A percentile compares a stretch with the other conserved stretches of the same genome.
phyloP scores from a whole-genome alignment of 2,888 invertebrate genomes.

The Myathropa florea region DNA sequence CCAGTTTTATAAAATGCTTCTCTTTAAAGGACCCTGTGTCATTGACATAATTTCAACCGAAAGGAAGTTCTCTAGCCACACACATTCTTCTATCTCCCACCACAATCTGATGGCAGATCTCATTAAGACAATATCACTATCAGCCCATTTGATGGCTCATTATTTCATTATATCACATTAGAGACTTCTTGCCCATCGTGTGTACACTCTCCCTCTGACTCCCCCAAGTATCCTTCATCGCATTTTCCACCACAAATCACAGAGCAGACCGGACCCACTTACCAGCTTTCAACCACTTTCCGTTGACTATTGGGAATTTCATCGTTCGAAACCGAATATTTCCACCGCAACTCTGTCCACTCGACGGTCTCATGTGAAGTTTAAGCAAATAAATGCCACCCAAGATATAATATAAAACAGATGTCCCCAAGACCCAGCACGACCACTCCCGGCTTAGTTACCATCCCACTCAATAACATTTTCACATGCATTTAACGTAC shows the following conservation, averaged over 20 bases:
- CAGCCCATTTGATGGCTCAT: conserved; percentile 59
- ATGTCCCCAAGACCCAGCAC: not conserved
- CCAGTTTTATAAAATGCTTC: not conserved
- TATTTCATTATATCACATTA: conserved; percentile 69
- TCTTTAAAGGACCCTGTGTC: not conserved
- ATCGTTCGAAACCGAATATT: conserved; percentile 44
- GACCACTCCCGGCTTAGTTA: not conserved
- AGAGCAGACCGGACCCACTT: not conserved
- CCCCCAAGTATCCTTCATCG: conserved; percentile 58
- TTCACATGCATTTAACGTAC: conserved; percentile 60
- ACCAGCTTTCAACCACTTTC: conserved; percentile 49
- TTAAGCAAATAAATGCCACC: conserved; percentile 66
- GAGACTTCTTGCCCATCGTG: not conserved
- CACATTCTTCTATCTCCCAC: not conserved
- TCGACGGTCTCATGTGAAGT: conserved; percentile 28
- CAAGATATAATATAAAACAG: conserved; percentile 52
- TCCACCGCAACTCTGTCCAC: not conserved
- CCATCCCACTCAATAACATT: conserved; percentile 30
- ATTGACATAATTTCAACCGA: not conserved
- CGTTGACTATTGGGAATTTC: conserved; percentile 52
- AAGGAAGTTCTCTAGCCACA: not conserved
- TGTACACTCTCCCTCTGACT: conserved; percentile 8
- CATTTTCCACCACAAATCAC: conserved; percentile 38
- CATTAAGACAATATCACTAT: conserved; percentile 62
- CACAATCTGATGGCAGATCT: conserved; percentile 48